phyloP scores from a whole-genome alignment of 2,888 invertebrate genomes.

The Harmothoe impar region DNA sequence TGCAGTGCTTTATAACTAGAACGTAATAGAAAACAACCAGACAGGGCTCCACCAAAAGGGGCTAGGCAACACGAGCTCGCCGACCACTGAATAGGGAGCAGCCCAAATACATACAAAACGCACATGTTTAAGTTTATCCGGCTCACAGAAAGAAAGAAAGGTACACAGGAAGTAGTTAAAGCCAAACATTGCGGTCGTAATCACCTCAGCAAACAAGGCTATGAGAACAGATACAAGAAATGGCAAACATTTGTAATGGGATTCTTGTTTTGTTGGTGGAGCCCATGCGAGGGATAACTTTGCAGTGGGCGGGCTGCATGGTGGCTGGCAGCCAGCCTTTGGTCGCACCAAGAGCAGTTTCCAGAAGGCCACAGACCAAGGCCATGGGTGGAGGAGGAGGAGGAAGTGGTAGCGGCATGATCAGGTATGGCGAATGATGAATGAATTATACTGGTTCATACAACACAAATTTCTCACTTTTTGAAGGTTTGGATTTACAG shows the following conservation, averaged over 20 bases:
- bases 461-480: background rate
- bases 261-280: background rate
- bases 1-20: background rate
- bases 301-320: background rate
- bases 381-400: background rate
- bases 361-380: background rate
- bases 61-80: background rate
- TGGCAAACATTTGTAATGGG: background rate
- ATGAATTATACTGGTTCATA: background rate
- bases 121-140: background rate
- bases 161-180: constrained; percentile 17
- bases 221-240: background rate
- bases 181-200: background rate
- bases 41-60: background rate
- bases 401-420: background rate
- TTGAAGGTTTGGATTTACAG: background rate
- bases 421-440: background rate
- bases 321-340: background rate
- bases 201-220: background rate
- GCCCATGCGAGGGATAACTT: background rate
- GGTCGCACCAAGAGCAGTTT: background rate
- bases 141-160: background rate
- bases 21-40: constrained; percentile 15
- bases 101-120: constrained; percentile 19
- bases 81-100: background rate